Evolutionary conservation across 2,797 vertebrate species (phyloP).

Genomic region (Nannoperca obscura): DNA sequence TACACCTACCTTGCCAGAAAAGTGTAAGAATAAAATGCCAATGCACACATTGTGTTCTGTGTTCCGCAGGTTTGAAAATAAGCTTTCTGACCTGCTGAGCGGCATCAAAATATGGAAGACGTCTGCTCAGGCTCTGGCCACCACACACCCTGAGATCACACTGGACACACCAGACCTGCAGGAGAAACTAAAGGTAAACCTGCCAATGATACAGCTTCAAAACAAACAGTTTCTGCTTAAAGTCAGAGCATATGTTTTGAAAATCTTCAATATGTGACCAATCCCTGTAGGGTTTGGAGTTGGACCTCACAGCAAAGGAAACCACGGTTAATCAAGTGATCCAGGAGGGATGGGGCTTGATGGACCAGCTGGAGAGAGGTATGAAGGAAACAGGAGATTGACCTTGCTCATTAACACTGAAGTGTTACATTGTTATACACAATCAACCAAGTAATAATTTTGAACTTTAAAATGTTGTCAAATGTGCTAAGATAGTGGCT

Average conservation of each 20-base stretch:
- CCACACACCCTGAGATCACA: conserved; percentile 85
- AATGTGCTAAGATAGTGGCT: not conserved
- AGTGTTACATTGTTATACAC: not conserved
- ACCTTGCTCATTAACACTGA: not conserved
- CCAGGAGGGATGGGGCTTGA: conserved; percentile 82
- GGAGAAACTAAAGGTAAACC: conserved; percentile 88
- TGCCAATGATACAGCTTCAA: not conserved
- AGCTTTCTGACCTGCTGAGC: conserved; percentile 85
- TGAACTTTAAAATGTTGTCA: conserved; percentile 8
- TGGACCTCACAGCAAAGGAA: conserved; percentile 84
- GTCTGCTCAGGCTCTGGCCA: conserved; percentile 84
- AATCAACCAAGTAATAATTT: conserved; percentile 2
- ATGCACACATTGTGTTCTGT: conserved; percentile 7
- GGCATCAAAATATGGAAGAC: conserved; percentile 89
- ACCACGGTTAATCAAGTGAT: conserved; percentile 81
- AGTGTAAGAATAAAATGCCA: not conserved
- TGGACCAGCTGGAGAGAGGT: conserved; percentile 91
- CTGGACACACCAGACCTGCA: conserved; percentile 84
- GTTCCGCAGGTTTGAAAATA: conserved; percentile 87
- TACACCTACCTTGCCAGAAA: not conserved
- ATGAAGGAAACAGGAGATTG: conserved; percentile 26
- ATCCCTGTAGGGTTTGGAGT: conserved; percentile 85
- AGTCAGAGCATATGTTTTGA: not conserved
- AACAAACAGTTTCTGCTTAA: not conserved
- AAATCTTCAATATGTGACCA: conserved; percentile 17